phyloP scores from a whole-genome alignment of 2,888 invertebrate species.

The Clivina fossor region DNA sequence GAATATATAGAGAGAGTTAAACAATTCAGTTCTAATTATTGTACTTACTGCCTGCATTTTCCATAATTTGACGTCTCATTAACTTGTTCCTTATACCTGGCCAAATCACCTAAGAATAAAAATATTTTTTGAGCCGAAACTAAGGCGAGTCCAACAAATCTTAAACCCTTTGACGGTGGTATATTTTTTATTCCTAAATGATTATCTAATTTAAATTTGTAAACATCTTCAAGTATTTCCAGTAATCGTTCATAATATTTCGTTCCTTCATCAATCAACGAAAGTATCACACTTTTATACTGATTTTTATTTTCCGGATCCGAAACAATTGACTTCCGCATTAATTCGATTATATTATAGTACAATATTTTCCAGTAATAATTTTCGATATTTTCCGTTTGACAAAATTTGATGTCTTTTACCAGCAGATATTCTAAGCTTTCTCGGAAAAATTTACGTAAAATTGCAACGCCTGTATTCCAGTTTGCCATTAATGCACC shows the following conservation, averaged over 20 bases:
- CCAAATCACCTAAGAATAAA: conserved; percentile 89
- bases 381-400: conserved; percentile 83
- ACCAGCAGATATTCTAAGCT: conserved; percentile 68
- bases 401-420: conserved; percentile 83
- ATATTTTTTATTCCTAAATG: conserved; percentile 62
- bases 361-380: conserved; percentile 90
- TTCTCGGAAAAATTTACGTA: conserved; percentile 66
- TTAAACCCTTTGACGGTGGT: conserved; percentile 63
- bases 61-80: conserved; percentile 81
- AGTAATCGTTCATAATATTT: conserved; percentile 76
- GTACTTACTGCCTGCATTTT: conserved; percentile 68
- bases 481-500: conserved; percentile 66
- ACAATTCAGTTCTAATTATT: too few species aligned
- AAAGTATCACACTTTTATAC: conserved; percentile 65
- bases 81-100: conserved; percentile 85
- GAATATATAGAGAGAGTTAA: too few species aligned
- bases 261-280: conserved; percentile 78
- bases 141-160: conserved; percentile 73
- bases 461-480: conserved; percentile 63
- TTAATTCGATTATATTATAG: conserved; percentile 82
- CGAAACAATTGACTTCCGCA: conserved; percentile 68
- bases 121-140: conserved; percentile 85
- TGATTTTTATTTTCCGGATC: conserved; percentile 64
- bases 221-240: conserved; percentile 70
- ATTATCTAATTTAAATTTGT: conserved; percentile 70